A percentile compares a stretch with the other conserved stretches of the same genome.
Evolutionary conservation across 1,140 invertebrate genomes (phyloP).

Genomic region (Leptestheria dahalacensis): DNA sequence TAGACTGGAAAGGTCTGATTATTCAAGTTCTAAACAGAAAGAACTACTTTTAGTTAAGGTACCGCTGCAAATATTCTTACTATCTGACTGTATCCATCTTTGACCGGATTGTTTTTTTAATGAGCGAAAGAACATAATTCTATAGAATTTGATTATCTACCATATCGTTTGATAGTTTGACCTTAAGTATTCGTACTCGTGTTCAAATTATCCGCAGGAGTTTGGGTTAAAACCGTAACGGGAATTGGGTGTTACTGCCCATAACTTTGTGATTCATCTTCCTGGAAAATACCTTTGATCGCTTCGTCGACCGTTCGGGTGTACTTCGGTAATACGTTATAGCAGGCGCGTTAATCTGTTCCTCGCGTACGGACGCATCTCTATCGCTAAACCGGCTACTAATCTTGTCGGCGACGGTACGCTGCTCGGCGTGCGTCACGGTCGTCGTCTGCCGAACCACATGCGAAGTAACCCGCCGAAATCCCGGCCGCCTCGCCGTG

Average conservation of each 20-base stretch:
- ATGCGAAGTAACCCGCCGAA: constrained; percentile 54
- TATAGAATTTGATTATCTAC: too few relatives aligned
- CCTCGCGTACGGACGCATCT: constrained; percentile 2
- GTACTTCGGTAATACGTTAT: neutral
- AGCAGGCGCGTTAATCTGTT: neutral
- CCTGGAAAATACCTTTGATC: constrained; percentile 11
- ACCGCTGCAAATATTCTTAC: too few relatives aligned
- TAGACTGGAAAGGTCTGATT: neutral
- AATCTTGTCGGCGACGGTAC: constrained; percentile 52
- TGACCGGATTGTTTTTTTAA: too few relatives aligned
- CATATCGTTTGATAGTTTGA: too few relatives aligned
- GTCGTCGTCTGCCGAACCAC: constrained; percentile 82
- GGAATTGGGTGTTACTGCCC: too few relatives aligned
- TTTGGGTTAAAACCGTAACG: too few relatives aligned
- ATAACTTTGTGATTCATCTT: too few relatives aligned
- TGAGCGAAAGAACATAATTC: neutral
- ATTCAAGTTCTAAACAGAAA: neutral
- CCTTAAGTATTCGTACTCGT: too few relatives aligned
- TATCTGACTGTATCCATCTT: too few relatives aligned
- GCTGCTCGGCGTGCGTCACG: constrained; percentile 68
- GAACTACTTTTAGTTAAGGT: neutral
- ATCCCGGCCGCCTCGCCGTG: constrained; percentile 39
- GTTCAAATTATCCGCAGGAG: too few relatives aligned
- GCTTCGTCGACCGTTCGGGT: constrained; percentile 3
- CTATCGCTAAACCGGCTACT: constrained; percentile 18